Conservation (phyloP, 2,113 vertebrate species). For the Barbus barbus region DNA sequence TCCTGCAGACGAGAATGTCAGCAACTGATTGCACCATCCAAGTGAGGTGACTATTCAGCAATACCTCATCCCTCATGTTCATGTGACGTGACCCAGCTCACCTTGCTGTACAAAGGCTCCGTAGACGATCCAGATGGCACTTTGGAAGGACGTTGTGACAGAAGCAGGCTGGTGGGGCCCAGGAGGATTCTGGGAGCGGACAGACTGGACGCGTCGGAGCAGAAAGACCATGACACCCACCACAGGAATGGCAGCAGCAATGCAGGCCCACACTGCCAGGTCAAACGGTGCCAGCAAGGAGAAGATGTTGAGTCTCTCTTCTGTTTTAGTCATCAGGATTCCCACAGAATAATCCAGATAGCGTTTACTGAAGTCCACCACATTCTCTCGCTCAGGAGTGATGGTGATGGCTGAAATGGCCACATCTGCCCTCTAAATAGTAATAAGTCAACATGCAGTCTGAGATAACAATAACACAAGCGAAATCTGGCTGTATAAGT, state of each 20-base stretch:
- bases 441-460: not conserved
- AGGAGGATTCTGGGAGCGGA: conserved; percentile 78
- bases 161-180: conserved; percentile 77
- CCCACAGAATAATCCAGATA: conserved; percentile 98
- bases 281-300: conserved; percentile 95
- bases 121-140: conserved; percentile 96
- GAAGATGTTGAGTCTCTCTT: conserved; percentile 97
- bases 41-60: not conserved
- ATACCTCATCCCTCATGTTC: not conserved
- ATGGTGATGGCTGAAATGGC: conserved; percentile 96
- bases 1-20: not conserved
- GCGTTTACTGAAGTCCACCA: conserved; percentile 97
- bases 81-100: conserved; percentile 51
- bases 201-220: conserved; percentile 88
- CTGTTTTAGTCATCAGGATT: conserved; percentile 90
- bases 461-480: not conserved
- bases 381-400: conserved; percentile 91
- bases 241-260: conserved; percentile 90
- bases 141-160: conserved; percentile 87
- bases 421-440: conserved; percentile 86
- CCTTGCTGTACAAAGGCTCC: conserved; percentile 98
- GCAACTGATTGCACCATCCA: not conserved
- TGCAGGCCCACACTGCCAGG: conserved; percentile 96
- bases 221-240: conserved; percentile 96
- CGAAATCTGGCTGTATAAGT: not conserved